A percentile compares a stretch with the other conserved stretches of the same genome.
These are phyloP conservation scores for Pantherophis alleghaniensis DNA, from an alignment of 2,797 vertebrate species.

Conservation along the genomic window DNA sequence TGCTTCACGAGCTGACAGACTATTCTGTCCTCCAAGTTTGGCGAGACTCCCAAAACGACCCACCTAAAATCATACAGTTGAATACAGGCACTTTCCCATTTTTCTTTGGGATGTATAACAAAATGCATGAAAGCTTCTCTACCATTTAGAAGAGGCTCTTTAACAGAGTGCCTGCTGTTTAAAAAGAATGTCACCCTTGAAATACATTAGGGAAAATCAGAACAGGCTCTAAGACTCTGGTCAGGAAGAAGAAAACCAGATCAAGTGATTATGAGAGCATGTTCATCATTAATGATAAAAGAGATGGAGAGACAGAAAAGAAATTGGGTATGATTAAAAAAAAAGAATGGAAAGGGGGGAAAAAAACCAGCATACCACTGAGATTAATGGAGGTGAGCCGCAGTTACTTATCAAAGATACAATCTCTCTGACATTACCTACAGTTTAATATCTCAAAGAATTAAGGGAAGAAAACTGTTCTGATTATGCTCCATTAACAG, in stretches of 20 bases:
- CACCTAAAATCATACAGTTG: not conserved
- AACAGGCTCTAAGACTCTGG: constrained; percentile 12
- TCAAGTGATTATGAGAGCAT: not conserved
- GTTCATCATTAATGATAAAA: constrained; percentile 6
- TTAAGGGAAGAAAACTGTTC: constrained; percentile 46
- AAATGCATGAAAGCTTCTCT: not conserved
- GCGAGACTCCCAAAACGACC: not conserved
- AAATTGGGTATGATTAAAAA: constrained; percentile 28
- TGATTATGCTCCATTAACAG: constrained; percentile 51
- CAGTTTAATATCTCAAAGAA: constrained; percentile 51
- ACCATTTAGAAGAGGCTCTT: not conserved
- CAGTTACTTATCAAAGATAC: constrained; percentile 47
- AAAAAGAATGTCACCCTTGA: not conserved
- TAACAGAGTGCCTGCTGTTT: not conserved
- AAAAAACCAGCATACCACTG: constrained; percentile 16
- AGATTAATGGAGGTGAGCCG: constrained; percentile 27
- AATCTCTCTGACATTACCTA: constrained; percentile 36
- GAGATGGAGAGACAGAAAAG: not conserved
- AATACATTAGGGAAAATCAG: not conserved
- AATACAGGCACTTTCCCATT: not conserved
- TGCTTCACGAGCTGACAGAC: too few species aligned
- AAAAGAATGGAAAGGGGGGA: not conserved
- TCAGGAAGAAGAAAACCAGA: not conserved
- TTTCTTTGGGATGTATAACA: not conserved
- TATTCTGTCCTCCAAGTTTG: not conserved